A percentile compares a stretch with the other conserved stretches of the same genome.
Evolutionary conservation across 2,888 invertebrate genomes (phyloP).

Genomic region (Germaria angustata): DNA sequence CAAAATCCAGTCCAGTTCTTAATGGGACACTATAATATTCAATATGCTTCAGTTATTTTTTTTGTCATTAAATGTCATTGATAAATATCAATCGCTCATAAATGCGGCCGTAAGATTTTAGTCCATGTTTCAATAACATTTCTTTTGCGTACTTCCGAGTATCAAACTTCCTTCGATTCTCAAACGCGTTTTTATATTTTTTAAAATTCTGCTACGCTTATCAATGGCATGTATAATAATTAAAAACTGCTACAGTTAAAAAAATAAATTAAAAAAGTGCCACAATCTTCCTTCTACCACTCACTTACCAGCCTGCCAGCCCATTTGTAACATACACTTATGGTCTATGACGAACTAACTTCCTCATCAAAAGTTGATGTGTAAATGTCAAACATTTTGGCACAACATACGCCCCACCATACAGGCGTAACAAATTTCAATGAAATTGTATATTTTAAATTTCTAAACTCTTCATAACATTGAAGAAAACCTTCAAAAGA

Average conservation of each 20-base stretch:
- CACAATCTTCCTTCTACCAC: constrained; percentile 39
- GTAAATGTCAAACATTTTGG: constrained; percentile 61
- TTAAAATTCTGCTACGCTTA: constrained; percentile 37
- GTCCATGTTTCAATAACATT: background rate
- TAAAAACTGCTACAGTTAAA: constrained; percentile 43
- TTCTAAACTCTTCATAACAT: constrained; percentile 30
- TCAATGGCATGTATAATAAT: constrained; percentile 46
- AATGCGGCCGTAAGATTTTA: too few relatives aligned
- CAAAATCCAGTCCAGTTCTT: too few relatives aligned
- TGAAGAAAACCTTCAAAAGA: constrained; percentile 20
- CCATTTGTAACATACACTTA: constrained; percentile 30
- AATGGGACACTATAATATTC: too few relatives aligned
- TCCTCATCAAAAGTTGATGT: constrained; percentile 58
- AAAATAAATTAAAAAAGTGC: background rate
- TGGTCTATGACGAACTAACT: constrained; percentile 6
- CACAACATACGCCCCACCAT: constrained; percentile 66
- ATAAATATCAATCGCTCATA: too few relatives aligned
- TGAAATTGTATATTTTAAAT: constrained; percentile 59
- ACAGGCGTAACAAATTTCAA: constrained; percentile 62
- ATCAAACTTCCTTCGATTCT: constrained; percentile 6
- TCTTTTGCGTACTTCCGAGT: background rate
- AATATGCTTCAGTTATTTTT: too few relatives aligned
- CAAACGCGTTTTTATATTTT: background rate
- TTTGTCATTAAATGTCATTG: too few relatives aligned
- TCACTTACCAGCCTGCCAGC: constrained; percentile 15